Evolutionary conservation across 2,113 vertebrate genomes (phyloP).

Genomic region (Falcunculus frontatus): DNA sequence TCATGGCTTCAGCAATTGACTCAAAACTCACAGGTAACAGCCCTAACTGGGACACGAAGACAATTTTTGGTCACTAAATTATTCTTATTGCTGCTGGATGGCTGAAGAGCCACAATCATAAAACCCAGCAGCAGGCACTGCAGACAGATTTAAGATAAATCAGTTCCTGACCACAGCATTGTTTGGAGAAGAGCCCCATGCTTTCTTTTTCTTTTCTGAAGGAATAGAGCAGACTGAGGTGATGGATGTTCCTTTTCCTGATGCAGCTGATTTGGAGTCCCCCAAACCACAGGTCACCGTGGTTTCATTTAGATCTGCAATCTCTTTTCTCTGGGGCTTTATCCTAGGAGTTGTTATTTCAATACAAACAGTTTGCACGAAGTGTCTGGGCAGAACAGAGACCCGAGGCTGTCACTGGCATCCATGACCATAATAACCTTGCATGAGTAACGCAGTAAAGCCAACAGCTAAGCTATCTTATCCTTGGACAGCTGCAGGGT

Average conservation of each 20-base stretch:
- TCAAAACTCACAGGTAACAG: background rate
- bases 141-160: background rate
- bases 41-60: background rate
- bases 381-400: background rate
- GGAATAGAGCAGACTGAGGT: background rate
- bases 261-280: background rate
- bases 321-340: background rate
- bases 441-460: background rate
- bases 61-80: conserved; percentile 13
- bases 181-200: background rate
- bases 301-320: conserved; percentile 31
- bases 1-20: background rate
- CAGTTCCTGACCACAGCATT: background rate
- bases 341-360: background rate
- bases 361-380: background rate
- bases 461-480: background rate
- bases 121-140: background rate
- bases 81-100: background rate
- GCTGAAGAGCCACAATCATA: conserved; percentile 3
- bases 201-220: conserved; percentile 1
- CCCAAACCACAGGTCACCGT: background rate
- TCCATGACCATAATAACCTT: background rate
- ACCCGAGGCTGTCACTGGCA: background rate
- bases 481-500: conserved; percentile 11
- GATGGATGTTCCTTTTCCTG: background rate